Percentiles rank a stretch among this genome's conserved stretches.
Evolutionary conservation across 2,888 invertebrate genomes (phyloP).

Genomic region (Sinelater perroti): DNA sequence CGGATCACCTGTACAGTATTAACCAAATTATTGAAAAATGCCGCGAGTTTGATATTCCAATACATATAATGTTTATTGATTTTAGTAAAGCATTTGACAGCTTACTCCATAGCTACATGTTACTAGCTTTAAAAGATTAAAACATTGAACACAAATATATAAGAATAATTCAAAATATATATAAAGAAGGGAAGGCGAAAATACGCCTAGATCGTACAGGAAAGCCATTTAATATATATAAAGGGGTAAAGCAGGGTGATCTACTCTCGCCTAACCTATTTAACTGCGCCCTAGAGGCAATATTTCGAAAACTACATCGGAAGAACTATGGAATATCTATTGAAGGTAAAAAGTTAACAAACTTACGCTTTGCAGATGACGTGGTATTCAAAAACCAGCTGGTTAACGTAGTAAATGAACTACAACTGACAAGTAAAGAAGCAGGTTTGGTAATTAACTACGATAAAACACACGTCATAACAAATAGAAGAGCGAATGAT

Average conservation of each 20-base stretch:
- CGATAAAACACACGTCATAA: not conserved
- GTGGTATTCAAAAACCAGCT: constrained; percentile 2
- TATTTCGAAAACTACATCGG: not conserved
- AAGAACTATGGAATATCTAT: constrained; percentile 8
- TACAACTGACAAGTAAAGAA: constrained; percentile 1
- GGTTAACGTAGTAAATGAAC: not conserved
- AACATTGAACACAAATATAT: constrained; percentile 3
- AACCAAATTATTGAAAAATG: constrained; percentile 1
- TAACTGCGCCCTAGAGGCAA: not conserved
- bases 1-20: not conserved
- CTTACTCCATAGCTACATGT: not conserved
- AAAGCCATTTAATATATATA: too few species aligned
- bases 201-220: not conserved
- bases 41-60: constrained; percentile 3
- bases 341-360: not conserved
- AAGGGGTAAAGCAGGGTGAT: not conserved
- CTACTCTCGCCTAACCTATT: not conserved
- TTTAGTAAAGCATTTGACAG: constrained; percentile 1
- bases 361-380: not conserved
- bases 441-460: not conserved
- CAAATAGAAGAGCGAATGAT: constrained; percentile 3
- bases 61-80: not conserved
- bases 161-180: not conserved
- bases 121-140: not conserved
- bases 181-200: constrained; percentile 4